Conservation (phyloP, 2,113 vertebrate species). For the Nicator chloris region DNA sequence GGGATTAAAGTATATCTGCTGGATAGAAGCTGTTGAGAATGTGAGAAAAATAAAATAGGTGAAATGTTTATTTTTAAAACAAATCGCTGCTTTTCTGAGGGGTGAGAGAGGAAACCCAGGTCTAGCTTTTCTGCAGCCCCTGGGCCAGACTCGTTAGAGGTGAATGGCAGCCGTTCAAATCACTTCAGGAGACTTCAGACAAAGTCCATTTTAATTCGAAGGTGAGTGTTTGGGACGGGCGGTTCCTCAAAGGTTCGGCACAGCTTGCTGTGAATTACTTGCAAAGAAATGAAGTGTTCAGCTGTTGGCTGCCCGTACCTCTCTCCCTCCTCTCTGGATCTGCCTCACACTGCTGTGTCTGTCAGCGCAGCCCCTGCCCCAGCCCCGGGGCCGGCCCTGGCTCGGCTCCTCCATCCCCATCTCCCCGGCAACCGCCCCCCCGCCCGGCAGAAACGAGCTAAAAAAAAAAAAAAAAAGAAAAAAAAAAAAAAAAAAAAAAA, state of each 20-base stretch:
- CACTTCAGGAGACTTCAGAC: neutral
- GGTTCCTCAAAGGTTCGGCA: neutral
- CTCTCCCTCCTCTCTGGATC: neutral
- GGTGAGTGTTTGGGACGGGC: neutral
- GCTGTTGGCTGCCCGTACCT: neutral
- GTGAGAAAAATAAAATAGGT: neutral
- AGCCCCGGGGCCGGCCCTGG: neutral
- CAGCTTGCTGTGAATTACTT: neutral
- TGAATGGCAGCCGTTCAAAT: neutral
- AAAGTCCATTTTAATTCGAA: neutral
- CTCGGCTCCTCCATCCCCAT: constrained; percentile 49
- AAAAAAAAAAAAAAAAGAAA: neutral
- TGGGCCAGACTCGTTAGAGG: neutral
- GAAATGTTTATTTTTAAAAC: neutral
- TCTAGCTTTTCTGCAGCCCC: neutral
- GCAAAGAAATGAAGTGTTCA: neutral
- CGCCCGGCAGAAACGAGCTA: constrained; percentile 13
- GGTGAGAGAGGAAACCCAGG: neutral
- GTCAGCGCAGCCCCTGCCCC: neutral
- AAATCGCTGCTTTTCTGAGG: neutral
- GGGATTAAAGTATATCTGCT: neutral
- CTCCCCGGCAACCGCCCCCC: constrained; percentile 68
- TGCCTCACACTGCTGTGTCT: neutral
- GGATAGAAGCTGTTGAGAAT: neutral
- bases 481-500: neutral